phyloP scores from a whole-genome alignment of 1,140 invertebrate genomes.

The Lysiphlebus fabarum region DNA sequence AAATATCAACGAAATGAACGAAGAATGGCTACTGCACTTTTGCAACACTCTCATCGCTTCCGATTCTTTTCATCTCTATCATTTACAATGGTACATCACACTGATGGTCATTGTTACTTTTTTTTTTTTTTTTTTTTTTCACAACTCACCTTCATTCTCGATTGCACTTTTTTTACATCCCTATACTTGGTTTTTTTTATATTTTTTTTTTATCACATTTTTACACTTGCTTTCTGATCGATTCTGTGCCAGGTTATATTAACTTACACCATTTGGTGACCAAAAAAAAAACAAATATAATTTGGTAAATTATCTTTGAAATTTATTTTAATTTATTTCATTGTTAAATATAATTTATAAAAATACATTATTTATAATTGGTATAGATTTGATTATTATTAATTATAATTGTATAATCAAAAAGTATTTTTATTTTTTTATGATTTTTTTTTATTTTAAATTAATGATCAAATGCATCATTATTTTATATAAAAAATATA shows the following conservation, averaged over 20 bases:
- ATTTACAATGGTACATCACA: conserved; percentile 8
- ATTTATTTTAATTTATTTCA: too few relatives aligned
- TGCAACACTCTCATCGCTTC: neutral
- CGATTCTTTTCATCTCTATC: conserved; percentile 14
- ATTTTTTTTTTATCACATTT: neutral
- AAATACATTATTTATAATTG: too few relatives aligned
- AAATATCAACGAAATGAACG: neutral
- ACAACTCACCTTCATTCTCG: conserved; percentile 4
- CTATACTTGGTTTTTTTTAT: conserved; percentile 11
- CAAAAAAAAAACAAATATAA: too few relatives aligned
- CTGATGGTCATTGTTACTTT: conserved; percentile 7
- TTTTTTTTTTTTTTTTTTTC: conserved; percentile 5
- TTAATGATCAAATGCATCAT: too few relatives aligned
- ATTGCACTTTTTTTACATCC: conserved; percentile 6
- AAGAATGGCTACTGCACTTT: conserved; percentile 9
- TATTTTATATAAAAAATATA: too few relatives aligned
- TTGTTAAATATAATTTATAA: too few relatives aligned
- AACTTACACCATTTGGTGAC: neutral
- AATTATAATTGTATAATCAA: too few relatives aligned
- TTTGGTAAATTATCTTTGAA: neutral
- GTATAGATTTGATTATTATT: too few relatives aligned
- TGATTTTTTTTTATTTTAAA: too few relatives aligned
- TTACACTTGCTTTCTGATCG: conserved; percentile 7
- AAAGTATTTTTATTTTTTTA: too few relatives aligned
- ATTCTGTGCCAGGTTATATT: conserved; percentile 6